Conservation (phyloP, 2,113 vertebrate genomes). For the Gnathonemus longibarbis region DNA sequence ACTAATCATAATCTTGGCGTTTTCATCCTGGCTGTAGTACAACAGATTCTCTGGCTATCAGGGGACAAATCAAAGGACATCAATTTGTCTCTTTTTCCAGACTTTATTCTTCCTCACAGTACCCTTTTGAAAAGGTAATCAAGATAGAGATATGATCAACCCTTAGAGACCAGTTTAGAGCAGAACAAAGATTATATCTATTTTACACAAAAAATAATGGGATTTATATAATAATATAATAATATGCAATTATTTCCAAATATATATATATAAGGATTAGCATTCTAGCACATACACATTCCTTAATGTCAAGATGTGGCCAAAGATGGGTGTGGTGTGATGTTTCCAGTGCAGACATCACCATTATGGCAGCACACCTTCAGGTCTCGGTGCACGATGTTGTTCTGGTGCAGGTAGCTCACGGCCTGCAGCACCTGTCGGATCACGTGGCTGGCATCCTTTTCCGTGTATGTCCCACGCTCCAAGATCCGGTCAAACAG, state of each 20-base stretch:
- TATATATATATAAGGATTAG: background rate
- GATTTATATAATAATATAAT: no score
- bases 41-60: conserved; percentile 86
- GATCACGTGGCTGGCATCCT: conserved; percentile 83
- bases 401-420: conserved; percentile 81
- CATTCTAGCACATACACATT: background rate
- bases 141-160: background rate
- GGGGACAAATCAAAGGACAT: background rate
- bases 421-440: conserved; percentile 84
- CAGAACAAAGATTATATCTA: background rate
- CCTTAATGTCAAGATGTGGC: background rate
- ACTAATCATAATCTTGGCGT: conserved; percentile 93
- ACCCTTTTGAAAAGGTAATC: background rate
- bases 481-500: conserved; percentile 89
- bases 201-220: background rate
- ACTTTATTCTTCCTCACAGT: background rate
- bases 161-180: background rate
- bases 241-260: no score
- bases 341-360: background rate
- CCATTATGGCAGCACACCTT: conserved; percentile 60
- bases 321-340: background rate
- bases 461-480: conserved; percentile 83
- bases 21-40: conserved; percentile 79
- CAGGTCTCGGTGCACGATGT: conserved; percentile 86
- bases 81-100: background rate